A percentile compares a stretch with the other conserved stretches of the same genome.
Conservation (phyloP, 2,113 vertebrate species). For the Eulacestoma nigropectus region DNA sequence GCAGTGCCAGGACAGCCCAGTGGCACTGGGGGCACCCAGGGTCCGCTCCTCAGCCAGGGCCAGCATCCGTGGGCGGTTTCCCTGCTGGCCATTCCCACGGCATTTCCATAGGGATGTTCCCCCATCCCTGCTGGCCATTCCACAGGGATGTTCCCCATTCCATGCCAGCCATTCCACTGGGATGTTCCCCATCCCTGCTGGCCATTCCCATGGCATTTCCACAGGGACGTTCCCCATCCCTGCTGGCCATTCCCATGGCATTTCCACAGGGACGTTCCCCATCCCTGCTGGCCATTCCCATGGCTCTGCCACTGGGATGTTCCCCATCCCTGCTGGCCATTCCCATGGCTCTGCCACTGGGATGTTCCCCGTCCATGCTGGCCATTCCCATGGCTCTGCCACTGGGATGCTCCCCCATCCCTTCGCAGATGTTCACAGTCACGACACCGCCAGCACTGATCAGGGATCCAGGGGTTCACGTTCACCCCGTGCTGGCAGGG, state of each 20-base stretch:
- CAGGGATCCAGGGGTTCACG: neutral
- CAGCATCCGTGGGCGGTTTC: rapidly evolving
- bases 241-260: neutral
- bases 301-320: neutral
- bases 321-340: rapidly evolving
- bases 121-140: neutral
- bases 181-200: rapidly evolving
- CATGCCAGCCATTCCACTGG: rapidly evolving
- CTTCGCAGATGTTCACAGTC: neutral
- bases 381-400: neutral
- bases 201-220: neutral
- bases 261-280: rapidly evolving
- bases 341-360: neutral
- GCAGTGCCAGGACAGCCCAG: rapidly evolving
- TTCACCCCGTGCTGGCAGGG: no score
- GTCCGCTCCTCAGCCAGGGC: neutral
- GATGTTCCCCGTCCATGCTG: rapidly evolving
- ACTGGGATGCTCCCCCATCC: neutral
- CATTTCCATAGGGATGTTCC: neutral
- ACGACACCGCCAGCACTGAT: rapidly evolving
- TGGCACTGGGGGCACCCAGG: rapidly evolving
- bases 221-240: neutral
- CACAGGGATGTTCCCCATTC: rapidly evolving
- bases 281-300: neutral
- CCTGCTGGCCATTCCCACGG: rapidly evolving